phyloP scores from a whole-genome alignment of 1,140 invertebrate genomes.

The Drosophila dunni region DNA sequence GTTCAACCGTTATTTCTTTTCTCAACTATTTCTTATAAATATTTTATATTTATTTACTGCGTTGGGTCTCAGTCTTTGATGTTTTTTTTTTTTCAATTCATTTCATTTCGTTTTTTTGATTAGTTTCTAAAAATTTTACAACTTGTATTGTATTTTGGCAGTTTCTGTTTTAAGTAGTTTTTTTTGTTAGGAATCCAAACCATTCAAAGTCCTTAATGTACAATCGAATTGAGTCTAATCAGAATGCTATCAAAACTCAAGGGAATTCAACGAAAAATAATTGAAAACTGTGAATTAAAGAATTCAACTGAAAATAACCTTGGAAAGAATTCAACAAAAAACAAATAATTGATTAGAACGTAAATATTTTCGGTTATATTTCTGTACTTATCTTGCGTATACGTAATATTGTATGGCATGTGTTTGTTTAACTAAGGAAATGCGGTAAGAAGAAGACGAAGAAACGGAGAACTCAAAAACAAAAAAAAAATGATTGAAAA shows the following conservation, averaged over 20 bases:
- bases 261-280: neutral
- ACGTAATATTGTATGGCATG: constrained; percentile 29
- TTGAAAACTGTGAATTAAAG: too few relatives aligned
- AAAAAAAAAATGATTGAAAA: constrained; percentile 1
- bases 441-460: constrained; percentile 1
- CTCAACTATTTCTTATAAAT: constrained; percentile 19
- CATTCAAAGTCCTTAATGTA: constrained; percentile 20
- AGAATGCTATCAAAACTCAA: neutral
- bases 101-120: constrained; percentile 28
- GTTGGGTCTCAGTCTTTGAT: constrained; percentile 67
- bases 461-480: neutral
- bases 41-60: constrained; percentile 31
- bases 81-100: constrained; percentile 37
- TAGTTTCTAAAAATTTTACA: constrained; percentile 22
- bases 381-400: constrained; percentile 8
- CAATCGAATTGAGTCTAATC: neutral
- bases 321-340: neutral
- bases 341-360: constrained; percentile 20
- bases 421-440: constrained; percentile 16
- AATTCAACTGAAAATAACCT: too few relatives aligned
- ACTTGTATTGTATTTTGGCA: constrained; percentile 34
- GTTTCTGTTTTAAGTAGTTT: constrained; percentile 28
- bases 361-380: neutral
- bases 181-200: constrained; percentile 41
- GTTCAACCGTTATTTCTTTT: constrained; percentile 24